These are phyloP conservation scores for Heliothis peltigera DNA, from an alignment of 2,888 invertebrate genomes.

Conservation along the genomic window DNA sequence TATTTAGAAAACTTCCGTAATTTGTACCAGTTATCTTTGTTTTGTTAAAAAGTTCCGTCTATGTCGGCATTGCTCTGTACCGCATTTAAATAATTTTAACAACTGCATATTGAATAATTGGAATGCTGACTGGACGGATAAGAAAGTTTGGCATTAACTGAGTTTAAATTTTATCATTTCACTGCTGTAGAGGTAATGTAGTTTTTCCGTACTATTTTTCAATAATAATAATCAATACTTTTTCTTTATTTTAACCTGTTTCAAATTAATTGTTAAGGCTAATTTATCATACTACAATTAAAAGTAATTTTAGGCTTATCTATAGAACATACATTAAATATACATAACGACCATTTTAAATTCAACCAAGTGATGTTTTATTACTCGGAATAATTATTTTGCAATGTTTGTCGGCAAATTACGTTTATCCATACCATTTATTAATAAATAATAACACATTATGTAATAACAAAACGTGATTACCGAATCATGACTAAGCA, in stretches of 20 bases:
- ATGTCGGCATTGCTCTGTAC: neutral
- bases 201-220: too few relatives aligned
- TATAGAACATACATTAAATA: slow-evolving; percentile 45
- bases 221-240: too few relatives aligned
- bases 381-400: slow-evolving; percentile 46
- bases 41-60: neutral
- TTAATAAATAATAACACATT: slow-evolving; percentile 39
- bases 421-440: slow-evolving; percentile 19
- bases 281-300: too few relatives aligned
- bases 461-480: slow-evolving; percentile 37
- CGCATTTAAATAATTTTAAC: neutral
- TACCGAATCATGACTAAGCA: slow-evolving; percentile 47
- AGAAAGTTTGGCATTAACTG: neutral
- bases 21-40: slow-evolving; percentile 1
- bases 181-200: too few relatives aligned
- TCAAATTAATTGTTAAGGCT: too few relatives aligned
- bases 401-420: slow-evolving; percentile 28
- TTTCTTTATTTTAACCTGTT: too few relatives aligned
- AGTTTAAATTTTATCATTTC: too few relatives aligned
- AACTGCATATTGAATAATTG: neutral
- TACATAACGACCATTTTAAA: slow-evolving; percentile 47
- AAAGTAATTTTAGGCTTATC: slow-evolving; percentile 9
- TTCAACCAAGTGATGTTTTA: slow-evolving; percentile 48
- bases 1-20: neutral
- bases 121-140: too few relatives aligned